Conservation (phyloP, 2,113 vertebrate genomes). For the Tyto alba region DNA sequence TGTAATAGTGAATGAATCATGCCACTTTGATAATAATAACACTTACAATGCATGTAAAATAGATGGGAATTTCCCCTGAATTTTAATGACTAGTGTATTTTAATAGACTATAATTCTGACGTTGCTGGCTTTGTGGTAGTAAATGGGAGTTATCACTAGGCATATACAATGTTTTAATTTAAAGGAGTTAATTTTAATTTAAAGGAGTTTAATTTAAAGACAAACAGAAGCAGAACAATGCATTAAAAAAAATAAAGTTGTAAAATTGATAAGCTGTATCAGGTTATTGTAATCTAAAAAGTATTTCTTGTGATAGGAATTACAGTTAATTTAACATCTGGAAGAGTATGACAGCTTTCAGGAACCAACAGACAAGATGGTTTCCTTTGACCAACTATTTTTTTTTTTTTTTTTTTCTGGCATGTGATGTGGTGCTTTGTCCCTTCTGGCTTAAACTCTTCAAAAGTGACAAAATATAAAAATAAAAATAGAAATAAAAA, state of each 20-base stretch:
- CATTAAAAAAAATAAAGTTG: neutral
- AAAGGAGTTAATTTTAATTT: neutral
- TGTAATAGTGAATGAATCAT: conserved; percentile 6
- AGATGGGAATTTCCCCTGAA: neutral
- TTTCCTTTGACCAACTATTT: neutral
- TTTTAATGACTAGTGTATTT: neutral
- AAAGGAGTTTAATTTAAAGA: neutral
- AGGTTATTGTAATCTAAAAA: neutral
- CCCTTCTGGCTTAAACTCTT: neutral
- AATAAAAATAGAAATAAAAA: neutral
- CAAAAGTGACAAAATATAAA: neutral
- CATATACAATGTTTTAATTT: neutral
- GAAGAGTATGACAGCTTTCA: neutral
- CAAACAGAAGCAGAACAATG: neutral
- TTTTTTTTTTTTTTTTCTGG: neutral
- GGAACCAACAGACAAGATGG: neutral
- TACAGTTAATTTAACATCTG: neutral
- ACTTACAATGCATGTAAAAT: neutral
- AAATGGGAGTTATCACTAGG: neutral
- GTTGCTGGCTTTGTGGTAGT: neutral
- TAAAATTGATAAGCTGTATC: neutral
- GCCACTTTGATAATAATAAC: neutral
- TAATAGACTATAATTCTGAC: neutral
- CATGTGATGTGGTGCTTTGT: neutral
- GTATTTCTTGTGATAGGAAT: neutral